Base-by-base conservation (phyloP, 2,113 vertebrate genomes). In the Halcyon senegalensis region DNA sequence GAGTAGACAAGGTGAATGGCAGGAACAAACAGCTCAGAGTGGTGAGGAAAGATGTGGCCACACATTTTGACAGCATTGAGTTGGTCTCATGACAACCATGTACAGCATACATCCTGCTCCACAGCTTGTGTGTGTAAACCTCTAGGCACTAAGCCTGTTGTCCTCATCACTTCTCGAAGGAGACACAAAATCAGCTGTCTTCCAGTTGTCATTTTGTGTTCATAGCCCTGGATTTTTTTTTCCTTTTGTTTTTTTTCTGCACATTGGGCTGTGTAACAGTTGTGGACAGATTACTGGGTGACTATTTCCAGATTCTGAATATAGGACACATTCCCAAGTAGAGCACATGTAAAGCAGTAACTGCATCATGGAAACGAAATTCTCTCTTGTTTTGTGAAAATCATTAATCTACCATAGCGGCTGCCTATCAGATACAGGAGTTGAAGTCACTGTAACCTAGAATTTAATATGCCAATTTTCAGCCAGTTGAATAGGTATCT, bases 371-470 rank as follows among this genome's bases (percentile, higher is more conserved):
- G 91, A 95, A 97, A 96, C 56, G 31, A 69, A 81, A 82, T 87
- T 90, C 56, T 93, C 63, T 60, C 69, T 86, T 86, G 68, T 84
- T 92, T 86, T 73, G 41, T 94, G 89, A 81, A 94, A 94, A 94
- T 89, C 73, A 33, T 92, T 94, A 51, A 76, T 90, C 79, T 81
- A 10, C 44, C 0, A 0, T 55, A 87, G 76, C 6, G 1, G 27
- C 66, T 93, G 80, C 93, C 83, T 92, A 53, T 93, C 90, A 84
- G 92, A 92, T 91, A 81, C 17, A n/a, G 37, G 51, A 68, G 39
- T 81, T 37, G 46, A 81, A 86, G 90, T 95, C 89, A 89, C 89
- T 75, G 60, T 96, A 92, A 95, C 96, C 92, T 90, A 75, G 92
- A 95, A 93, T 88, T 94, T 92, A 30, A 94, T 63, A 60, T 93